Conservation (phyloP, 2,797 vertebrate species). For the Crenuchus spilurus region DNA sequence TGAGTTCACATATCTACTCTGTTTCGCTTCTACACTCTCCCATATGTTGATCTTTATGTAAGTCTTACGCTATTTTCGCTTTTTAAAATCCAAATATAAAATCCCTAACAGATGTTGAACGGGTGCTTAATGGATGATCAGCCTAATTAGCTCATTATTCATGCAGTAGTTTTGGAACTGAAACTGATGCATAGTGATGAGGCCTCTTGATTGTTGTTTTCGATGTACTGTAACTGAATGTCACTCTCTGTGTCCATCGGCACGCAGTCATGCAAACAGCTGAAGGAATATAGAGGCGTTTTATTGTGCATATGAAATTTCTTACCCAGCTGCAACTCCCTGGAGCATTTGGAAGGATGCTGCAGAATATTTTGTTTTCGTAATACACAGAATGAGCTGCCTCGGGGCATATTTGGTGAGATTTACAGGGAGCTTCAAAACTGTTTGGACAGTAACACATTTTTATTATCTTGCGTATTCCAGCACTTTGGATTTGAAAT, state of each 20-base stretch:
- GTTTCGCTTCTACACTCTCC: neutral
- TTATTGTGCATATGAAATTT: conserved; percentile 11
- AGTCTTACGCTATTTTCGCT: conserved; percentile 37
- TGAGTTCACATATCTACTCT: neutral
- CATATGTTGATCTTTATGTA: conserved; percentile 26
- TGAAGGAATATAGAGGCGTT: conserved; percentile 23
- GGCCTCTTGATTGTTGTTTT: conserved; percentile 52
- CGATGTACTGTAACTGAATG: conserved; percentile 30
- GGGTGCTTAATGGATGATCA: conserved; percentile 54
- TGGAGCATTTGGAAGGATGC: neutral
- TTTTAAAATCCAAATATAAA: conserved; percentile 45
- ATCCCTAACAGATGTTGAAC: conserved; percentile 52
- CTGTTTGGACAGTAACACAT: conserved; percentile 9
- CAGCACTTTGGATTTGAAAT: conserved; percentile 15
- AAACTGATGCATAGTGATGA: conserved; percentile 49
- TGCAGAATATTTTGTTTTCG: conserved; percentile 18
- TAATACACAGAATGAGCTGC: conserved; percentile 14
- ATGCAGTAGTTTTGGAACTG: conserved; percentile 50
- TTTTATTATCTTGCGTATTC: conserved; percentile 16
- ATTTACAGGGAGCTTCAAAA: neutral
- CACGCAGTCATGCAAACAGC: conserved; percentile 15
- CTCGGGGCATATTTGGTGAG: neutral
- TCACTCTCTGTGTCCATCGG: conserved; percentile 27
- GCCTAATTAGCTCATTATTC: conserved; percentile 59
- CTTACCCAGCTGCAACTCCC: neutral